Evolutionary conservation across 1,140 invertebrate species (phyloP).

Genomic region (Drosophila hydei): DNA sequence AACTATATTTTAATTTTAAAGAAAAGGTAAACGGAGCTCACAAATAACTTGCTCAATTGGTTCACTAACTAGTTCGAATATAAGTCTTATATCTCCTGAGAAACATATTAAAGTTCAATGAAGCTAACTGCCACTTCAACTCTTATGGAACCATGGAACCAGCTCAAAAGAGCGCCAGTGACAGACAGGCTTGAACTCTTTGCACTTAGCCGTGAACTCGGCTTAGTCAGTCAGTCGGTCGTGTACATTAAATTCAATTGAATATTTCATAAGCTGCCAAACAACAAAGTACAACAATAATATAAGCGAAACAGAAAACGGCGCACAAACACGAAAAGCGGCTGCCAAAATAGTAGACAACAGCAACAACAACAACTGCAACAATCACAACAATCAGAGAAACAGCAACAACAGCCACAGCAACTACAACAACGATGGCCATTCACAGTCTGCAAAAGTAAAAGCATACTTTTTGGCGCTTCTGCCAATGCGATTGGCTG

Average conservation of each 20-base stretch:
- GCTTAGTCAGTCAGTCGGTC: slow-evolving; percentile 65
- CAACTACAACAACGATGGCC: slow-evolving; percentile 11
- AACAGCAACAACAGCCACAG: slow-evolving; percentile 15
- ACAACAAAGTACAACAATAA: slow-evolving; percentile 51
- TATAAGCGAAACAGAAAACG: slow-evolving; percentile 36
- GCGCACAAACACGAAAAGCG: slow-evolving; percentile 48
- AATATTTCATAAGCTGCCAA: slow-evolving; percentile 69
- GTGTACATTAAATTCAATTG: slow-evolving; percentile 69
- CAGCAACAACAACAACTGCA: not conserved
- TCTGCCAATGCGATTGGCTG: slow-evolving; percentile 43
- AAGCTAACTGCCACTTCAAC: not conserved
- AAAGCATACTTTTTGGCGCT: slow-evolving; percentile 56
- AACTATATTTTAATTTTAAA: too few species aligned
- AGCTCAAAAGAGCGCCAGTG: slow-evolving; percentile 18
- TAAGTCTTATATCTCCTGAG: not conserved
- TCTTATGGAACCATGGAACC: not conserved
- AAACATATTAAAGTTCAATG: too few species aligned
- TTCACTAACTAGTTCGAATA: too few species aligned
- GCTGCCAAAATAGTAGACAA: slow-evolving; percentile 49
- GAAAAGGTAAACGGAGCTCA: too few species aligned
- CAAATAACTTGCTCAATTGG: too few species aligned
- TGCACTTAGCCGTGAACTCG: slow-evolving; percentile 46
- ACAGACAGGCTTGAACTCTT: slow-evolving; percentile 36
- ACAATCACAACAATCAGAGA: slow-evolving; percentile 11
- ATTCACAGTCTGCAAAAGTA: slow-evolving; percentile 50